phyloP scores from a whole-genome alignment of 1,140 invertebrate species.

The Drosophila watanabei region DNA sequence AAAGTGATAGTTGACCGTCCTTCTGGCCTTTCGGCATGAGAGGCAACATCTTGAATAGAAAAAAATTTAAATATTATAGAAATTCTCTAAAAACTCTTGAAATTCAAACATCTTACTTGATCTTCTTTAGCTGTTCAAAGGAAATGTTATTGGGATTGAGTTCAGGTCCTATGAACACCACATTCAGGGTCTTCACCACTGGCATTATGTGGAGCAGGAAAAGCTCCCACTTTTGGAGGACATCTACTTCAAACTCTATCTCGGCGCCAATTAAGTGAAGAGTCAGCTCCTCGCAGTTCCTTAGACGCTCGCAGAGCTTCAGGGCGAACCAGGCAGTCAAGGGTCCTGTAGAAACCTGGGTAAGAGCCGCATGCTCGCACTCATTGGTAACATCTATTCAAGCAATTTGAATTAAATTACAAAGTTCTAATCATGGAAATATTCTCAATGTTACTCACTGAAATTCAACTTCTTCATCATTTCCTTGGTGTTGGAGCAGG shows the following conservation, averaged over 20 bases:
- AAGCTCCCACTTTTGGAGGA: constrained; percentile 90
- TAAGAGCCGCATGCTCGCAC: constrained; percentile 88
- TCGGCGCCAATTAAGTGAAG: constrained; percentile 87
- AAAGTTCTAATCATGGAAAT: not conserved
- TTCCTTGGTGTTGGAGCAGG: constrained; percentile 62
- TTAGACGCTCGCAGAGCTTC: constrained; percentile 85
- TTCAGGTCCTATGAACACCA: constrained; percentile 89
- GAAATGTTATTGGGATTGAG: constrained; percentile 87
- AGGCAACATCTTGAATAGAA: constrained; percentile 64
- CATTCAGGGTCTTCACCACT: constrained; percentile 86
- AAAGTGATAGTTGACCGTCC: constrained; percentile 72
- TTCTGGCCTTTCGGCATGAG: constrained; percentile 57
- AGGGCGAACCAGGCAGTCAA: constrained; percentile 88
- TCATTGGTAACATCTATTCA: constrained; percentile 86
- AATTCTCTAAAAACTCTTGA: not conserved
- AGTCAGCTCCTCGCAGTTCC: constrained; percentile 60
- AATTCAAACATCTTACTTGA: constrained; percentile 47
- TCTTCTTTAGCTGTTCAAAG: constrained; percentile 82
- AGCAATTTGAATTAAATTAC: not conserved
- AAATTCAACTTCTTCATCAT: constrained; percentile 65
- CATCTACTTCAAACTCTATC: constrained; percentile 90
- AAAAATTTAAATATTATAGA: not conserved
- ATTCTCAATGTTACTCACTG: constrained; percentile 24
- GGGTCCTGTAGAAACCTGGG: constrained; percentile 89
- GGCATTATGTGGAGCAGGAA: constrained; percentile 89